A percentile compares a stretch with the other conserved stretches of the same genome.
Conservation (phyloP, 2,797 vertebrate species). For the Borostomias antarcticus region DNA sequence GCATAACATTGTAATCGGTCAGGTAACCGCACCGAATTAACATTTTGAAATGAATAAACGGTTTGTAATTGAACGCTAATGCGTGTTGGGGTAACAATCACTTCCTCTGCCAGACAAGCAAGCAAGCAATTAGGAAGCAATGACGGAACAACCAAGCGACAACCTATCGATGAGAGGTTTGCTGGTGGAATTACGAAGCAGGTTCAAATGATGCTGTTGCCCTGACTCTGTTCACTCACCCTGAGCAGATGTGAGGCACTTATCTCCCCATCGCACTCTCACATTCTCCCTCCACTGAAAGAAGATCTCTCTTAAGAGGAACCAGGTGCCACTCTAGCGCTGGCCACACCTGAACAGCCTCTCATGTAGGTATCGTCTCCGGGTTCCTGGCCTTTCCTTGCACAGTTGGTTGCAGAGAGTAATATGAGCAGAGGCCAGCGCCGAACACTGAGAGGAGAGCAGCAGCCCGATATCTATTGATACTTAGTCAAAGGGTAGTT, state of each 20-base stretch:
- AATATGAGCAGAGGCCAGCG: conserved; percentile 58
- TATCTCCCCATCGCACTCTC: background rate
- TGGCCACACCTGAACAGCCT: conserved; percentile 42
- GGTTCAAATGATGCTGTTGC: no score
- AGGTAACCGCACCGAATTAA: background rate
- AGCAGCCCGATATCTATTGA: conserved; percentile 56
- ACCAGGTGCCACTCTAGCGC: background rate
- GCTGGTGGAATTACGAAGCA: background rate
- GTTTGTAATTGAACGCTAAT: background rate
- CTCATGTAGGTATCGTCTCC: conserved; percentile 65
- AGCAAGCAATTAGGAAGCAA: background rate
- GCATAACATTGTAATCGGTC: background rate
- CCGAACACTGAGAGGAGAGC: conserved; percentile 48
- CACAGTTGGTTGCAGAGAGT: conserved; percentile 60
- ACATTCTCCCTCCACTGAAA: background rate
- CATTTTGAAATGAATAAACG: background rate
- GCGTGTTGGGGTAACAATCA: background rate
- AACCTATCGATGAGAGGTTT: background rate
- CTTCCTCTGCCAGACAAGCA: background rate
- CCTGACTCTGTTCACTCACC: background rate
- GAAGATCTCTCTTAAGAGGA: conserved; percentile 16
- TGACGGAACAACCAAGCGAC: background rate
- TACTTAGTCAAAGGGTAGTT: conserved; percentile 43
- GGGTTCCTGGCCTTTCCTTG: conserved; percentile 39
- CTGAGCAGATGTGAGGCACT: background rate